These are phyloP conservation scores for Tinamus major DNA, from an alignment of 2,797 vertebrate species.

Conservation along the genomic window DNA sequence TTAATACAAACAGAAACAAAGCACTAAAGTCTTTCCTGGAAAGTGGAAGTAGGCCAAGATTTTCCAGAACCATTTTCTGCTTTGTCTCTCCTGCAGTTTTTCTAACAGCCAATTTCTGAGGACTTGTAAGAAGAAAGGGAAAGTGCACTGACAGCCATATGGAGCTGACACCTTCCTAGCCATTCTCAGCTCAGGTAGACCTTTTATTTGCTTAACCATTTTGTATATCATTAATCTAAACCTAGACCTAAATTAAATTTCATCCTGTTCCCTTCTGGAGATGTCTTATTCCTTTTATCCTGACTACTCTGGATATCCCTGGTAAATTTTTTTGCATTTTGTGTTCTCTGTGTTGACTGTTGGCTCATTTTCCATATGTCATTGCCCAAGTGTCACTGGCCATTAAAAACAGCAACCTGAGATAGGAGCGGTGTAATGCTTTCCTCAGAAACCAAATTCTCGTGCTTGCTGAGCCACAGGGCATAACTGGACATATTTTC, in stretches of 20 bases:
- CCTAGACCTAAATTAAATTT: not conserved
- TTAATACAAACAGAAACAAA: not conserved
- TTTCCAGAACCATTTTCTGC: not conserved
- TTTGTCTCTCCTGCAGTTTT: not conserved
- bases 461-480: not conserved
- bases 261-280: not conserved
- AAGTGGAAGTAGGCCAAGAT: not conserved
- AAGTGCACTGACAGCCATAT: not conserved
- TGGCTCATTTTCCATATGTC: not conserved
- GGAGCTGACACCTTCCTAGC: not conserved
- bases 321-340: not conserved
- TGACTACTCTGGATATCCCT: not conserved
- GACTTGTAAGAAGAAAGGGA: not conserved
- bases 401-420: not conserved
- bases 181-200: conserved; percentile 8
- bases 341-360: not conserved
- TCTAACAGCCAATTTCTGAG: not conserved
- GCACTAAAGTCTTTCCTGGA: not conserved
- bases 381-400: not conserved
- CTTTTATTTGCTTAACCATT: conserved; percentile 27
- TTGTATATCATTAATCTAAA: conserved; percentile 1
- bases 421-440: not conserved
- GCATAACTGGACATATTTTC: not conserved
- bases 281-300: not conserved
- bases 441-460: not conserved